These are phyloP conservation scores for Pogonocherus hispidulus DNA, from an alignment of 2,888 invertebrate genomes.

Conservation along the genomic window DNA sequence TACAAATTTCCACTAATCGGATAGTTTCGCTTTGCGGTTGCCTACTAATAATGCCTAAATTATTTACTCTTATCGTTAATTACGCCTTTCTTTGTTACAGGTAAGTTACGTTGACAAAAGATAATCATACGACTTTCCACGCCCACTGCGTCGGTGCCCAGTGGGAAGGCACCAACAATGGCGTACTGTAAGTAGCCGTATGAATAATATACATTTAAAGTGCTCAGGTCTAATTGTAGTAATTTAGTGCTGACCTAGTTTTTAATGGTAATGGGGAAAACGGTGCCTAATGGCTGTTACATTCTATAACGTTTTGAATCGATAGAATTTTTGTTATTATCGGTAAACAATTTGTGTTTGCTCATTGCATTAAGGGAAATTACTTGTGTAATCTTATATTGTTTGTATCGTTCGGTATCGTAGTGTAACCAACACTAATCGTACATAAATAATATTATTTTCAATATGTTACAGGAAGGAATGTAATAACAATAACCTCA, in stretches of 20 bases:
- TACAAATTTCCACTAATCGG: no score
- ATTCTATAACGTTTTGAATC: constrained; percentile 17
- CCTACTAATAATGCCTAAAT: constrained; percentile 1
- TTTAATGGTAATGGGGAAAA: constrained; percentile 30
- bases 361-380: no score
- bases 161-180: constrained; percentile 42
- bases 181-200: constrained; percentile 45
- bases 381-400: no score
- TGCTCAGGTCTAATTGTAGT: constrained; percentile 38
- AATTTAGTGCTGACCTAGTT: constrained; percentile 31
- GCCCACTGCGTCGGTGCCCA: constrained; percentile 41
- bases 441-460: no score
- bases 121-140: constrained; percentile 37
- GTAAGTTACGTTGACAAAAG: constrained; percentile 50
- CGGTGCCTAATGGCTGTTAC: constrained; percentile 22
- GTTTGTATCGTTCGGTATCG: no score
- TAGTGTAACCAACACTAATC: no score
- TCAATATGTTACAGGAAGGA: no score
- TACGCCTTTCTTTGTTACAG: constrained; percentile 44
- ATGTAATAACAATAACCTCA: no score
- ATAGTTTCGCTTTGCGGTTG: no score
- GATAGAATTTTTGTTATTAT: constrained; percentile 16
- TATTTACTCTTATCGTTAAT: constrained; percentile 15
- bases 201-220: constrained; percentile 48
- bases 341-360: not conserved